These are phyloP conservation scores for Semnornis frantzii DNA, from an alignment of 2,113 vertebrate genomes.

Conservation along the genomic window DNA sequence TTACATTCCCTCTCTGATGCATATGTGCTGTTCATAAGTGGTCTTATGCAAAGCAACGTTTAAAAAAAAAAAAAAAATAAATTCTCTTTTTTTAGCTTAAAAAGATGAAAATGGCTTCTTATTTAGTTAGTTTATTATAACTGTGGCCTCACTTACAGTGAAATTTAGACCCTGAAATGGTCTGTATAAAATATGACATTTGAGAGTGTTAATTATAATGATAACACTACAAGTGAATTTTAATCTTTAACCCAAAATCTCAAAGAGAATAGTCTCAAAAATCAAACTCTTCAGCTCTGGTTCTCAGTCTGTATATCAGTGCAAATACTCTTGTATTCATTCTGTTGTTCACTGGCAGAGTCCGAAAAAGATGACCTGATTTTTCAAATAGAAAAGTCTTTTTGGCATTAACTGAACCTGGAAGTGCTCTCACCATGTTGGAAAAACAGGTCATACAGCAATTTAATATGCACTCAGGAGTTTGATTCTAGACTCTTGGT, in stretches of 20 bases:
- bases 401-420: constrained; percentile 2
- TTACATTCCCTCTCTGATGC: neutral
- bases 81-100: neutral
- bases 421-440: neutral
- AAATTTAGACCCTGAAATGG: neutral
- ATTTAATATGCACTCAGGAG: constrained; percentile 17
- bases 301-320: neutral
- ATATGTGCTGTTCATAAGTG: neutral
- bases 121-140: neutral
- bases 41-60: neutral
- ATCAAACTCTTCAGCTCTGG: neutral
- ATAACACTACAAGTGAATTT: neutral
- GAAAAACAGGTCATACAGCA: neutral
- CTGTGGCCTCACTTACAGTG: neutral
- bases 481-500: neutral
- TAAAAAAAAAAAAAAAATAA: neutral
- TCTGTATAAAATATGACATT: neutral
- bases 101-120: neutral
- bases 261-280: neutral
- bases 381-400: constrained; percentile 8
- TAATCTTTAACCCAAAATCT: neutral
- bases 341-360: neutral
- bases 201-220: neutral
- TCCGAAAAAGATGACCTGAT: neutral
- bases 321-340: neutral